Evolutionary conservation across 1,140 invertebrate species (phyloP), one percentile per base, ranked within the genome.

Genomic region (Melitaea cinxia): DNA sequence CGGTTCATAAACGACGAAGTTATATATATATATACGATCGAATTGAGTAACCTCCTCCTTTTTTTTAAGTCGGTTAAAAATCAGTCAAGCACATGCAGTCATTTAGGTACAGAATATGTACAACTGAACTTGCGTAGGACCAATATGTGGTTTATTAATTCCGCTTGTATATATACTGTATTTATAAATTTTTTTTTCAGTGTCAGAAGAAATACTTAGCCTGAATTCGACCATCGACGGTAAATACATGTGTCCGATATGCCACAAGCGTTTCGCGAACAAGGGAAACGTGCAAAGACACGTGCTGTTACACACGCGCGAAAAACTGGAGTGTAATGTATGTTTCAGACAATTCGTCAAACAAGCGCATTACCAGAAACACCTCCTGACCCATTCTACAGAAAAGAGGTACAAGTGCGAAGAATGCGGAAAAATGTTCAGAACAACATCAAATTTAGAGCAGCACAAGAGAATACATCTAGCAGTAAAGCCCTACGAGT

Each of bases 381-480:
- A 85, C 35, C 30, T 76, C 0, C 9, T 59, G 1, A 63, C 56
- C 2, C 77, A 80, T 33, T 65, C 66, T 7, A 23, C 14, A 0
- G 63, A 69, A 0, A 73, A 69, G 14, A 28, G 58, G 1, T 77
- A 62, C 14, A 54, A 72, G 19, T 85, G 82, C 24, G 63, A 70
- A 0, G 55, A 73, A 0, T 87, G 84, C 26, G 68, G 65, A 0
- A 85, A 85, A 35, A 35, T 53, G 24, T 85, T 87, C 26, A 72
- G 75, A 9, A 68, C 77, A 0, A 21, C 68, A 0, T 77, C 75
- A 0, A 82, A 82, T 19, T 59, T 86, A 4, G 57, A 70, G 5
- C 78, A 83, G 10, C 83, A 86, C 15, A 77, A 66, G 21, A 55
- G 66, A 0, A 72, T 54, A 1, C 83, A 86, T 68, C 50, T 76